A percentile compares a stretch with the other conserved stretches of the same genome.
Conservation (phyloP, 1,140 invertebrate genomes). For the Drosophila eugracilis region DNA sequence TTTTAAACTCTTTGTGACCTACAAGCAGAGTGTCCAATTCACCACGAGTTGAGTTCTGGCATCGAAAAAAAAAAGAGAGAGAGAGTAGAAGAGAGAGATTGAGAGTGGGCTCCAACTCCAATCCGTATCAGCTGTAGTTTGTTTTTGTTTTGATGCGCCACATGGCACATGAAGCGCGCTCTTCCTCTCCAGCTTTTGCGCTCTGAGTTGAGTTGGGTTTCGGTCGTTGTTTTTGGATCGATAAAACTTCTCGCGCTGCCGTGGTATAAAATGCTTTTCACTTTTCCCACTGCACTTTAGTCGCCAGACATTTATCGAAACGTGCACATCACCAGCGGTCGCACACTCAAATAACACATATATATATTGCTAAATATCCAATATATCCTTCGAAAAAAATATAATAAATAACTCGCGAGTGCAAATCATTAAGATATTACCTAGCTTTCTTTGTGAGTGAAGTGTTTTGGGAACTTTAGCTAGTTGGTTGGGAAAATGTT, state of each 20-base stretch:
- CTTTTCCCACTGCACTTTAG: conserved; percentile 83
- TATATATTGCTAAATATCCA: conserved; percentile 4
- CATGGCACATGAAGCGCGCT: conserved; percentile 39
- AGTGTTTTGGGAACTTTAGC: neutral
- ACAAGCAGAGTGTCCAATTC: conserved; percentile 20
- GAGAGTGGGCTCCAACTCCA: conserved; percentile 48
- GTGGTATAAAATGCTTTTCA: conserved; percentile 84
- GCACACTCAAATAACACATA: conserved; percentile 4
- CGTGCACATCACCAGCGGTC: conserved; percentile 70
- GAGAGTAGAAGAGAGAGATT: conserved; percentile 1
- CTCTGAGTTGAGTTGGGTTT: conserved; percentile 62
- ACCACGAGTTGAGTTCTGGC: conserved; percentile 39
- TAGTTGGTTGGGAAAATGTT: conserved; percentile 25
- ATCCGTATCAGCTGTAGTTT: conserved; percentile 82
- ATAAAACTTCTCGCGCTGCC: conserved; percentile 65
- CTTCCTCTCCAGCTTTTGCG: conserved; percentile 20
- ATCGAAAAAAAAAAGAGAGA: neutral
- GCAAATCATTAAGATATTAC: conserved; percentile 24
- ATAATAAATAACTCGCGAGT: conserved; percentile 41
- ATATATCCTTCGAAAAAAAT: conserved; percentile 37
- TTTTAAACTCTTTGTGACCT: conserved; percentile 38
- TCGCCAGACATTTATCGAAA: conserved; percentile 80
- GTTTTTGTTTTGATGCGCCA: conserved; percentile 74
- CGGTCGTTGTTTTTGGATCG: conserved; percentile 69
- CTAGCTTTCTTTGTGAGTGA: conserved; percentile 56